phyloP scores from a whole-genome alignment of 1,140 invertebrate genomes.

The Anthonomus grandis region DNA sequence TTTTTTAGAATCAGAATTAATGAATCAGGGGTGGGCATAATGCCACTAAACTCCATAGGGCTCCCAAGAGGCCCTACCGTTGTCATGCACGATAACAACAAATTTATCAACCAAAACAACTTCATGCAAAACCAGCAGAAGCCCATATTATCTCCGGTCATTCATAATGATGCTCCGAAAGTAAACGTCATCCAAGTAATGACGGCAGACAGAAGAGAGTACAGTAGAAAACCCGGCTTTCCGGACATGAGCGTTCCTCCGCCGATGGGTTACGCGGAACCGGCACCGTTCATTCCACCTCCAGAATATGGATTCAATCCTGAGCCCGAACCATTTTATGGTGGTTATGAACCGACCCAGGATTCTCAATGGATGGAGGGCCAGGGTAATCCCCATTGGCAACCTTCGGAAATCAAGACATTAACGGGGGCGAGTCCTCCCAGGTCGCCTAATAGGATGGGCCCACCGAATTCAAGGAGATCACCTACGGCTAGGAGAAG shows the following conservation, averaged over 20 bases:
- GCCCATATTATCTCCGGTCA: conserved; percentile 33
- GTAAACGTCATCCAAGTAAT: conserved; percentile 84
- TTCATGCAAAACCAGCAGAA: conserved; percentile 41
- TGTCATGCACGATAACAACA: conserved; percentile 66
- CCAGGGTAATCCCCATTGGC: conserved; percentile 54
- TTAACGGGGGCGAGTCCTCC: conserved; percentile 50
- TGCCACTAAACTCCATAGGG: conserved; percentile 47
- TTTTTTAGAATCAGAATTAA: conserved; percentile 63
- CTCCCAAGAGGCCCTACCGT: conserved; percentile 55
- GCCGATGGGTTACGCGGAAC: conserved; percentile 50
- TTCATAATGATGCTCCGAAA: conserved; percentile 55
- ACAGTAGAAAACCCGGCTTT: conserved; percentile 65
- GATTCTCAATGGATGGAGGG: conserved; percentile 63
- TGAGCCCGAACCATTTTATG: conserved; percentile 66
- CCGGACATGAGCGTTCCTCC: conserved; percentile 65
- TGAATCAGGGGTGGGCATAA: conserved; percentile 75
- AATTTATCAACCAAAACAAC: conserved; percentile 54
- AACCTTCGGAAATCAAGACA: conserved; percentile 61
- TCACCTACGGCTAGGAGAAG: conserved; percentile 32
- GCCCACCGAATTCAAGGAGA: conserved; percentile 46
- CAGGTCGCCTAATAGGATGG: conserved; percentile 39
- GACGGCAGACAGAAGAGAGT: conserved; percentile 82
- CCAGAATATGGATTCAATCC: conserved; percentile 54
- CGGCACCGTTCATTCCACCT: conserved; percentile 56
- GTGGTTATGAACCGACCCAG: conserved; percentile 69